Percentiles rank a stretch among this genome's conserved stretches.
These are phyloP conservation scores for Aplysia californica DNA, from an alignment of 1,140 invertebrate genomes.

Conservation along the genomic window DNA sequence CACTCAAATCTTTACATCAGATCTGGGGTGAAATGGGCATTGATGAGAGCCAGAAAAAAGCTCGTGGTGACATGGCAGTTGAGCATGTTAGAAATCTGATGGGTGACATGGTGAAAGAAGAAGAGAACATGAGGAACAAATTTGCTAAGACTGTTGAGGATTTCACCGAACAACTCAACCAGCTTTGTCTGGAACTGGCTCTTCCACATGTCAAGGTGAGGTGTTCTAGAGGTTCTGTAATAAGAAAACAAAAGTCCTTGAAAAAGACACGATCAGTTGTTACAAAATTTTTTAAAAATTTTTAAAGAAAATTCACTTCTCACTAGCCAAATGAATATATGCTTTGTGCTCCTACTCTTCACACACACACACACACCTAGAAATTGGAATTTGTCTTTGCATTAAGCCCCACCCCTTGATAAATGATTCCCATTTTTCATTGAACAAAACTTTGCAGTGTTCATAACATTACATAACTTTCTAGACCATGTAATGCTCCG, in stretches of 20 bases:
- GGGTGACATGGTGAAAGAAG: slow-evolving; percentile 24
- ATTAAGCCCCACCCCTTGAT: no score
- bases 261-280: background rate
- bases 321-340: background rate
- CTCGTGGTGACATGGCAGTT: slow-evolving; percentile 2
- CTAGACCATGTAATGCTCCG: no score
- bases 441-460: no score
- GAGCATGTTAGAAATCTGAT: slow-evolving; percentile 14
- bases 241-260: background rate
- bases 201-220: slow-evolving; percentile 11
- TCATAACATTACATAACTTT: no score
- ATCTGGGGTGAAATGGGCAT: slow-evolving; percentile 26
- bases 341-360: background rate
- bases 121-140: slow-evolving; percentile 9
- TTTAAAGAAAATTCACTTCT: background rate
- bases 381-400: background rate
- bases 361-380: background rate
- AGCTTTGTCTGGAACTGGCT: slow-evolving; percentile 15
- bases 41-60: slow-evolving; percentile 18
- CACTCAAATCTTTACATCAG: background rate
- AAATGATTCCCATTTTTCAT: no score
- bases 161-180: slow-evolving; percentile 10
- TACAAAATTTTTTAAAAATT: background rate
- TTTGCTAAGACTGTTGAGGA: slow-evolving; percentile 8
- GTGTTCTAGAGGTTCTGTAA: background rate